Evolutionary conservation across 1,140 invertebrate genomes (phyloP).

Genomic region (Onthophagus taurus): DNA sequence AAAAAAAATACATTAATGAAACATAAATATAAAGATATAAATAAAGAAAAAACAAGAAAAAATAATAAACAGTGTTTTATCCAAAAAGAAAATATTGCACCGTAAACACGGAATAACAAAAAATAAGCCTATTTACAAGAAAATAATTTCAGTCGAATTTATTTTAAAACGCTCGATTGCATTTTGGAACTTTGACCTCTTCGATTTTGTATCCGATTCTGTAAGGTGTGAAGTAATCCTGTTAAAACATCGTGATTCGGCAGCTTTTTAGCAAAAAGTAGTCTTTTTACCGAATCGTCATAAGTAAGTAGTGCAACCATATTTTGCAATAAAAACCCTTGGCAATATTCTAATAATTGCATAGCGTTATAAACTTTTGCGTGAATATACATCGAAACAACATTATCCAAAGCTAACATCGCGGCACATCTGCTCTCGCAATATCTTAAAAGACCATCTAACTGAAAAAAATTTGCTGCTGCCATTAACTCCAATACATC

Average conservation of each 20-base stretch:
- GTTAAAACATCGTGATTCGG: slow-evolving; percentile 83
- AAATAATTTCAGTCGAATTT: no score
- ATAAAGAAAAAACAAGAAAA: no score
- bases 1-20: no score
- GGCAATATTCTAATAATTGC: slow-evolving; percentile 79
- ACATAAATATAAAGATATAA: no score
- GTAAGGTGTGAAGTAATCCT: slow-evolving; percentile 67
- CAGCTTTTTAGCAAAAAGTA: slow-evolving; percentile 80
- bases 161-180: no score
- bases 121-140: not conserved
- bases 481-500: slow-evolving; percentile 84
- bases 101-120: no score
- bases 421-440: slow-evolving; percentile 78
- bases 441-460: slow-evolving; percentile 73
- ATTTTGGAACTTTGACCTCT: slow-evolving; percentile 17
- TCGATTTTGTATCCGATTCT: slow-evolving; percentile 64
- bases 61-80: no score
- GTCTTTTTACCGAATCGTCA: slow-evolving; percentile 79
- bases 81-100: no score
- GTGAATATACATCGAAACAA: slow-evolving; percentile 87
- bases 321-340: slow-evolving; percentile 81
- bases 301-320: slow-evolving; percentile 88
- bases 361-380: slow-evolving; percentile 85
- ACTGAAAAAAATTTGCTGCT: slow-evolving; percentile 84
- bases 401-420: slow-evolving; percentile 77